Conservation (phyloP, 2,797 vertebrate species). For the Myotis findleyi region DNA sequence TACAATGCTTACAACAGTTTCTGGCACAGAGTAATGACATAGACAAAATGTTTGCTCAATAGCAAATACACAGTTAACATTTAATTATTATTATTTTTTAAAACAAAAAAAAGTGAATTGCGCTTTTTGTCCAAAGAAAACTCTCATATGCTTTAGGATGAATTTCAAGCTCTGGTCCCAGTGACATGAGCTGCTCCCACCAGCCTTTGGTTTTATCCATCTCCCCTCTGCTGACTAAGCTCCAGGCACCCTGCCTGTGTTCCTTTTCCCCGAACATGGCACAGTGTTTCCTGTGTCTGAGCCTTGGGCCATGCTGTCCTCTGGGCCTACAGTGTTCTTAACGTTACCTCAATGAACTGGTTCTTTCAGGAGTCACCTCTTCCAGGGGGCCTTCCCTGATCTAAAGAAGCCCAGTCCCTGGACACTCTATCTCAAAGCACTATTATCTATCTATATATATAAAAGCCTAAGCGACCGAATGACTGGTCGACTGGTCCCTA, state of each 20-base stretch:
- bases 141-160: neutral
- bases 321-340: neutral
- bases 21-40: neutral
- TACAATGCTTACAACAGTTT: neutral
- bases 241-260: neutral
- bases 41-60: neutral
- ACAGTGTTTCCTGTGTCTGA: neutral
- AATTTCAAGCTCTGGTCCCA: neutral
- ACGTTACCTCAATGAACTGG: neutral
- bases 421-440: neutral
- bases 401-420: neutral
- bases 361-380: neutral
- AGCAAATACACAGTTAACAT: neutral
- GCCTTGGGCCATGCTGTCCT: neutral
- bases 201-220: neutral
- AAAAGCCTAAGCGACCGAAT: too few species aligned
- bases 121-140: neutral
- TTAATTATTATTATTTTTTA: neutral
- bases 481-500: fast-evolving
- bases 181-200: neutral
- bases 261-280: neutral
- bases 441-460: neutral
- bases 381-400: neutral
- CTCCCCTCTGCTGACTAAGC: neutral
- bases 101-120: neutral